Percentiles rank a stretch among this genome's conserved stretches.
These are phyloP conservation scores for Chlamydotis undulata DNA, from an alignment of 2,113 vertebrate species.

Conservation along the genomic window DNA sequence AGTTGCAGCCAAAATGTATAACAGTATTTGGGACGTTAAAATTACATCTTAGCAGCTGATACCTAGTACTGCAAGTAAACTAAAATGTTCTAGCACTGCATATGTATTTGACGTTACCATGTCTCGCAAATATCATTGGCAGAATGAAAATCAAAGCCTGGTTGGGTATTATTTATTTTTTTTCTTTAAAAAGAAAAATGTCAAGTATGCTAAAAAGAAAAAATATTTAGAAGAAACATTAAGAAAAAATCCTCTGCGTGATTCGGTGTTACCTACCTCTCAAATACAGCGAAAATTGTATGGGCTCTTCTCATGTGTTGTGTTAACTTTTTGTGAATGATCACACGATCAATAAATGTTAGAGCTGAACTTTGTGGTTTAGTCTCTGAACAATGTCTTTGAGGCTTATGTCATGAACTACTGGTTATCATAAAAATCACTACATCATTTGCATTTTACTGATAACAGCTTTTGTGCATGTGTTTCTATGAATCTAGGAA, in stretches of 20 bases:
- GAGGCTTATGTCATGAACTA: not conserved
- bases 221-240: not conserved
- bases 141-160: not conserved
- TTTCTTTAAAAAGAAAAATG: not conserved
- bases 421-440: not conserved
- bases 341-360: not conserved
- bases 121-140: not conserved
- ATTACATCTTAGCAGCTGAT: not conserved
- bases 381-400: not conserved
- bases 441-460: not conserved
- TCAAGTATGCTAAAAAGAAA: not conserved
- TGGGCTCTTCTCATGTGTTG: not conserved
- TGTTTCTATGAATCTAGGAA: conserved; percentile 77
- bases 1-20: not conserved
- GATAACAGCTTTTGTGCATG: not conserved
- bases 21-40: not conserved
- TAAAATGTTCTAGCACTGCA: not conserved
- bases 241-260: not conserved
- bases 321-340: not conserved
- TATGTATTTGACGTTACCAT: not conserved
- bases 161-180: not conserved
- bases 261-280: not conserved
- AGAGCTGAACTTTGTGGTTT: not conserved
- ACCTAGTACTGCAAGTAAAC: not conserved
- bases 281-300: not conserved